These are phyloP conservation scores for Bombus breviceps DNA, from an alignment of 1,140 invertebrate species.

Conservation along the genomic window DNA sequence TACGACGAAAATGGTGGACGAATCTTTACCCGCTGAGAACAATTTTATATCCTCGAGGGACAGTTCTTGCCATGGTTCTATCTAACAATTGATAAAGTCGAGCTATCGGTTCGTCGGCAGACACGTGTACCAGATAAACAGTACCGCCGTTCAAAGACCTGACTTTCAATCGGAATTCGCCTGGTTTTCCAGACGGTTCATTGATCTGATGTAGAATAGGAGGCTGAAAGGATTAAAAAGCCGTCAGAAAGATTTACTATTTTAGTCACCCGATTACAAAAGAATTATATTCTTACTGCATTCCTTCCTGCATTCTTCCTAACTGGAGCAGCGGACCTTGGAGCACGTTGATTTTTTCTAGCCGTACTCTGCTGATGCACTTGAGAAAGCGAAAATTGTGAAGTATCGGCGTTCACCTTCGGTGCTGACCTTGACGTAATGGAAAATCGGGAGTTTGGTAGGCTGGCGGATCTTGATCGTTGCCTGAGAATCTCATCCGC, in stretches of 20 bases:
- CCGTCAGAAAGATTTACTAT: neutral
- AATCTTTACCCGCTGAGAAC: conserved; percentile 74
- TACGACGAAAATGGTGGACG: neutral
- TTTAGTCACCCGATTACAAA: neutral
- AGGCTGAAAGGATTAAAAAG: conserved; percentile 54
- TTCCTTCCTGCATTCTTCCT: conserved; percentile 50
- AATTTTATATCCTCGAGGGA: conserved; percentile 72
- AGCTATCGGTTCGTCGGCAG: conserved; percentile 71
- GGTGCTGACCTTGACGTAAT: neutral
- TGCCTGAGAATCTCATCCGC: conserved; percentile 44
- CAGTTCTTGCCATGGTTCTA: conserved; percentile 62
- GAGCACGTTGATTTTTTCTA: conserved; percentile 32
- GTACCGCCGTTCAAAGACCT: conserved; percentile 77
- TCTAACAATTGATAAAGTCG: conserved; percentile 76
- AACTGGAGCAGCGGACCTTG: conserved; percentile 35
- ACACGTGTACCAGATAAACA: conserved; percentile 75
- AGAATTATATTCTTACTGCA: neutral
- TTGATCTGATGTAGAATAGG: conserved; percentile 75
- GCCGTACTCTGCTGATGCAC: too few relatives aligned
- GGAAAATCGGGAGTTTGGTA: conserved; percentile 41
- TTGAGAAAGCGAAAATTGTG: neutral
- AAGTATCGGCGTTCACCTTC: neutral
- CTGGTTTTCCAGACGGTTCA: conserved; percentile 66
- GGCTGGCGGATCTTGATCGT: conserved; percentile 72
- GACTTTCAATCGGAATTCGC: conserved; percentile 77